These are phyloP conservation scores for Actinostola sp. DNA, from an alignment of 92 coral and sea anemone species.

Conservation along the genomic window DNA sequence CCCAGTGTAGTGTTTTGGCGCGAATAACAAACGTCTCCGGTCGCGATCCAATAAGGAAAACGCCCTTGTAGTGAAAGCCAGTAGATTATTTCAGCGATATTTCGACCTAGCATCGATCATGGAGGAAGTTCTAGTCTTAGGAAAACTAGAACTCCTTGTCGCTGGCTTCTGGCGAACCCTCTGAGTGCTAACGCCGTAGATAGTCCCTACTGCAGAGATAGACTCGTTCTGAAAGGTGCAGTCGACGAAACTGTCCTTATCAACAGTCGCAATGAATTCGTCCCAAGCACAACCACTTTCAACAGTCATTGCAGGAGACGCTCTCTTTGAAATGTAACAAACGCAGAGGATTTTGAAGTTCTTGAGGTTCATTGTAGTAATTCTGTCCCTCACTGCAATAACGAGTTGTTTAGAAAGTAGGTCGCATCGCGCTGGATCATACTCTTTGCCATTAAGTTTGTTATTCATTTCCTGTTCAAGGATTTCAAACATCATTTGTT, in stretches of 20 bases:
- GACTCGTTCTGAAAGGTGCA: constrained; percentile 69
- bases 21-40: too few relatives aligned
- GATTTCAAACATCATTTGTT: constrained; percentile 37
- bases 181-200: constrained; percentile 59
- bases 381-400: constrained; percentile 34
- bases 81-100: not conserved
- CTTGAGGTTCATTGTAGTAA: constrained; percentile 40
- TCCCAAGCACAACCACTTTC: constrained; percentile 96
- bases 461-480: constrained; percentile 49
- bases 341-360: constrained; percentile 70
- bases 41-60: too few relatives aligned
- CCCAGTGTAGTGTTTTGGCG: too few relatives aligned
- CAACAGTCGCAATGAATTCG: constrained; percentile 43
- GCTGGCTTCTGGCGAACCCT: constrained; percentile 6
- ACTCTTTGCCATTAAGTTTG: constrained; percentile 37
- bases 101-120: not conserved
- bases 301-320: constrained; percentile 51
- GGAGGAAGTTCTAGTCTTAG: not conserved
- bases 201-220: constrained; percentile 68
- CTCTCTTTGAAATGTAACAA: constrained; percentile 59
- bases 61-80: too few relatives aligned
- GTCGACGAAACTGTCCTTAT: constrained; percentile 84
- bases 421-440: constrained; percentile 38
- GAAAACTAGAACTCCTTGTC: constrained; percentile 17
- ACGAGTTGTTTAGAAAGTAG: constrained; percentile 26